A percentile compares a stretch with the other conserved stretches of the same genome.
Evolutionary conservation across 37 sponge, comb jelly and placozoan genomes (phyloP).

Genomic region (Tethya wilhelma): DNA sequence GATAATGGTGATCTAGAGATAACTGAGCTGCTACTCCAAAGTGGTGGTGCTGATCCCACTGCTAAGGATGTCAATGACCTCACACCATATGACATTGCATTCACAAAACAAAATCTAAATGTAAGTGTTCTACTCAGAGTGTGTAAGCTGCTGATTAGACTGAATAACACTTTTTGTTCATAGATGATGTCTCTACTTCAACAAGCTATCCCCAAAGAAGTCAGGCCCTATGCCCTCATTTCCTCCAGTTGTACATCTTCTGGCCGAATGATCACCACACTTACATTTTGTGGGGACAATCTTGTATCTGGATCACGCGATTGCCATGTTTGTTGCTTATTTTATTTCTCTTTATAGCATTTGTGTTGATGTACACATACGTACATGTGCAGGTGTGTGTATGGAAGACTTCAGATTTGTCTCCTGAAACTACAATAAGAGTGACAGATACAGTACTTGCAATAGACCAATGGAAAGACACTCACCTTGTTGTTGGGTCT

Average conservation of each 20-base stretch:
- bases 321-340: conserved; percentile 52
- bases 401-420: neutral
- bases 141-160: too few species aligned
- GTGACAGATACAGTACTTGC: conserved; percentile 57
- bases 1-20: conserved; percentile 40
- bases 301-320: conserved; percentile 58
- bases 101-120: conserved; percentile 37
- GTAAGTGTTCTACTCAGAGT: conserved; percentile 24
- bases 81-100: conserved; percentile 70
- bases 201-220: conserved; percentile 4
- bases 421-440: neutral
- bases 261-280: conserved; percentile 41
- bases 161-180: too few species aligned
- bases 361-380: neutral
- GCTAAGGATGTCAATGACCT: neutral
- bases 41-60: conserved; percentile 35
- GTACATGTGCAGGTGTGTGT: neutral
- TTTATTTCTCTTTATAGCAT: neutral
- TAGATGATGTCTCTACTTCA: conserved; percentile 37
- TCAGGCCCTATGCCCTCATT: conserved; percentile 46
- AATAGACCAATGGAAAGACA: neutral
- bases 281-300: conserved; percentile 26
- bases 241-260: neutral
- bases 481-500: conserved; percentile 51
- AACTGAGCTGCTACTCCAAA: conserved; percentile 41